phyloP scores from a whole-genome alignment of 2,888 invertebrate genomes.

The Brachypterus glaber region DNA sequence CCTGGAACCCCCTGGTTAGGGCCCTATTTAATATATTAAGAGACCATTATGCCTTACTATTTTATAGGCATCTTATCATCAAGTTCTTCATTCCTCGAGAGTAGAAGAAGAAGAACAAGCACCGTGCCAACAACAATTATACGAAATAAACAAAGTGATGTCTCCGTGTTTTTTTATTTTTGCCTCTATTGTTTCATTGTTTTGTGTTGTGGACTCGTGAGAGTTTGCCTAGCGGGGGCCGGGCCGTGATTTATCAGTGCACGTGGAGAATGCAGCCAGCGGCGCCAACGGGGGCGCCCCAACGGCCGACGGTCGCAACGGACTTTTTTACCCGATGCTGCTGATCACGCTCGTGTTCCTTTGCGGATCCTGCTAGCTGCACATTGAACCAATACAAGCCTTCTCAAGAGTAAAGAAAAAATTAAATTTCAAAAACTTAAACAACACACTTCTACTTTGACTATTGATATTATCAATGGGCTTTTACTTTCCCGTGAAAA shows the following conservation, averaged over 20 bases:
- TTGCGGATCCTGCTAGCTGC: background rate
- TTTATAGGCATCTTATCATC: background rate
- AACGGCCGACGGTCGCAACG: background rate
- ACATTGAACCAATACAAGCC: too few species aligned
- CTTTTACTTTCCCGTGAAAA: too few species aligned
- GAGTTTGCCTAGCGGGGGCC: constrained; percentile 37
- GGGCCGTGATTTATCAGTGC: constrained; percentile 43
- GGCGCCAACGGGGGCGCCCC: constrained; percentile 40
- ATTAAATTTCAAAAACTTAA: too few species aligned
- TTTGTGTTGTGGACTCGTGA: constrained; percentile 35
- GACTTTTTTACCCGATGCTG: background rate
- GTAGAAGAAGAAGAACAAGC: constrained; percentile 11
- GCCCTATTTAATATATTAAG: too few species aligned
- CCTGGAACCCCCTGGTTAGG: too few species aligned
- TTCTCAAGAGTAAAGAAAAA: too few species aligned
- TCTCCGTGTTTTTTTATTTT: constrained; percentile 40
- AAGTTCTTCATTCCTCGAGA: constrained; percentile 13
- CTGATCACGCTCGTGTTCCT: background rate
- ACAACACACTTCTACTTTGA: too few species aligned
- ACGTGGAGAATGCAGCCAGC: constrained; percentile 41
- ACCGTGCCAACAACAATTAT: constrained; percentile 38
- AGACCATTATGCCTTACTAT: too few species aligned
- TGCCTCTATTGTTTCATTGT: constrained; percentile 43
- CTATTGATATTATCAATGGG: too few species aligned
- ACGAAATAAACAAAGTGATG: constrained; percentile 41